Base-by-base conservation (phyloP, 2,113 vertebrate genomes). In the Centrocercus urophasianus region DNA sequence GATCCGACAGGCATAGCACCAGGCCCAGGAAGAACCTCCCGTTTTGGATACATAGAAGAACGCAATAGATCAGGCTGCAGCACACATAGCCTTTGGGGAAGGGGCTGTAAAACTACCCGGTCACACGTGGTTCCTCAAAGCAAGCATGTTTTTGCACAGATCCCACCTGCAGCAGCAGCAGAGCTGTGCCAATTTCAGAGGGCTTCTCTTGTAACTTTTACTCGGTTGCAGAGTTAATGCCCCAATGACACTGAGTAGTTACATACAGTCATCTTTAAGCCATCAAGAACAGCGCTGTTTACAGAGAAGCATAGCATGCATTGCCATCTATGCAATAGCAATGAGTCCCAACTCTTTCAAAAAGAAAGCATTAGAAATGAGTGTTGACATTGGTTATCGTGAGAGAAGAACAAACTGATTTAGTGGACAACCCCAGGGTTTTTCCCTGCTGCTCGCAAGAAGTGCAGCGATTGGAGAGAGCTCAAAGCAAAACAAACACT, bases 11-110 rank as follows among this genome's bases (percentile, higher is more conserved):
- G 65, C 50, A 7, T 7, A 71, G 63, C 78, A 86, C 34, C 52
- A 45, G 43, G 42, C 59, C 42, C 38, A 57, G 75, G 77, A 45
- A 87, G 38, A 85, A 61, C 9, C 10, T 81, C 34, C 21, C 6
- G 0, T 64, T 12, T 36, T 30, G 38, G 50, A 48, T 5, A 5
- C 2, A 10, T 27, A 40, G 1, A 1, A 52, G 34, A 36, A 34
- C 1, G 11, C 3, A 28, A 56, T 22, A 22, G 8, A 50, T 28
- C 15, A 5, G 38, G 38, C 52, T 12, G 8, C 65, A 38, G 34
- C 45, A 28, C 2, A 13, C 13, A 9, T 32, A 11, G 38, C 15
- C 38, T 32, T 0, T 8, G 47, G 34, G 47, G 11, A 64, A 28
- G 38, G 43, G 38, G 7, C 43, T 59, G 30, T n/a, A 40, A 24